Conservation (phyloP, 2,113 vertebrate genomes). For the Desmodus rotundus region DNA sequence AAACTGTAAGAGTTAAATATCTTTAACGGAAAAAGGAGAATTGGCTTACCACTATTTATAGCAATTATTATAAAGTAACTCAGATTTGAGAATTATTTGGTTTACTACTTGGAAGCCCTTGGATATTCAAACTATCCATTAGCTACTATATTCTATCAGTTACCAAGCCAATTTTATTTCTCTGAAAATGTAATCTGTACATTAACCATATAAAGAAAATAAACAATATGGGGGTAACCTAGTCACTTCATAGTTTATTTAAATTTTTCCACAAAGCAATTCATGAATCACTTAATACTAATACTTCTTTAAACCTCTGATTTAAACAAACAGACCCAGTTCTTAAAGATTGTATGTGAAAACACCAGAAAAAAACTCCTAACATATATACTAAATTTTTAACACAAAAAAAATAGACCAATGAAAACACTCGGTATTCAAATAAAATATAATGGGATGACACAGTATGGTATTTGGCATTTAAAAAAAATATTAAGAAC, state of each 20-base stretch:
- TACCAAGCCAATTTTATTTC: slow-evolving; percentile 38
- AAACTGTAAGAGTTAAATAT: neutral
- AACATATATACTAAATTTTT: slow-evolving; percentile 33
- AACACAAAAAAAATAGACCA: slow-evolving; percentile 20
- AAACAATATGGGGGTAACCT: slow-evolving; percentile 35
- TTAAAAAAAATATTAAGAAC: slow-evolving; percentile 32
- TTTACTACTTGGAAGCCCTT: slow-evolving; percentile 38
- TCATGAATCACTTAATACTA: slow-evolving; percentile 65
- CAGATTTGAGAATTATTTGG: slow-evolving; percentile 34
- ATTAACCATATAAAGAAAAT: slow-evolving; percentile 38
- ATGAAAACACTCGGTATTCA: slow-evolving; percentile 6
- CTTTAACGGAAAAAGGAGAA: slow-evolving; percentile 23
- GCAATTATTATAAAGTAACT: slow-evolving; percentile 42
- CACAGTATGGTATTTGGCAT: neutral
- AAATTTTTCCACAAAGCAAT: slow-evolving; percentile 57
- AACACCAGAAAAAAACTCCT: slow-evolving; percentile 25
- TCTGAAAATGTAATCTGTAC: slow-evolving; percentile 26
- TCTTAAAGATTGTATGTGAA: slow-evolving; percentile 42
- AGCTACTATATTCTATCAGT: slow-evolving; percentile 11
- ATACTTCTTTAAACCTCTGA: slow-evolving; percentile 19
- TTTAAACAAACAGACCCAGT: slow-evolving; percentile 42
- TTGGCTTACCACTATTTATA: slow-evolving; percentile 23
- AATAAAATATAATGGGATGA: slow-evolving; percentile 24
- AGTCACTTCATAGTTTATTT: slow-evolving; percentile 43
- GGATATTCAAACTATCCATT: neutral